Percentiles rank a stretch among this genome's conserved stretches.
Conservation (phyloP, 2,113 vertebrate species). For the Lucifuga dentata region DNA sequence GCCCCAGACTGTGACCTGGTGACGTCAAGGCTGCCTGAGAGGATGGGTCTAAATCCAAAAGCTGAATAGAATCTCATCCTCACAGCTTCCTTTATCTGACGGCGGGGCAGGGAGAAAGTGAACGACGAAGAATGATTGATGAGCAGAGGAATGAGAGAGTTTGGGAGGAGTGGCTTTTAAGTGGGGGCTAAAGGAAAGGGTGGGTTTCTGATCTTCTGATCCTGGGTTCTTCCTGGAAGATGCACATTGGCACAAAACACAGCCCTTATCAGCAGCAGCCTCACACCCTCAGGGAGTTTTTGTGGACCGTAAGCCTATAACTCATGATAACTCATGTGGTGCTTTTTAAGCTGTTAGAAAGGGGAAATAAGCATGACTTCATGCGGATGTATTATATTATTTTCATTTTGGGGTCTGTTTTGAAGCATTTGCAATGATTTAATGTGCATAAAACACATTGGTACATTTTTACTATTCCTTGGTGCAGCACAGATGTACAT, state of each 20-base stretch:
- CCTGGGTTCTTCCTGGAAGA: conserved; percentile 45
- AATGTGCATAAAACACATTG: too few species aligned
- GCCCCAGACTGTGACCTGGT: conserved; percentile 8
- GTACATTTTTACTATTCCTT: too few species aligned
- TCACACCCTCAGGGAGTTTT: conserved; percentile 6
- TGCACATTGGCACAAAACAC: conserved; percentile 60
- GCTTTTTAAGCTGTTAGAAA: neutral
- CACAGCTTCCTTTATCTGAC: conserved; percentile 56
- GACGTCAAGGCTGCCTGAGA: conserved; percentile 11
- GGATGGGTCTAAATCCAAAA: conserved; percentile 3
- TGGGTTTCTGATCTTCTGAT: conserved; percentile 59
- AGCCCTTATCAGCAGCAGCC: conserved; percentile 18
- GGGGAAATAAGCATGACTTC: neutral
- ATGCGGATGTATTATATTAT: too few species aligned
- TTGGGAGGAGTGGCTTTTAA: conserved; percentile 21
- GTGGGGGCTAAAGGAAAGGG: conserved; percentile 35
- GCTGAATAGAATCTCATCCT: conserved; percentile 32
- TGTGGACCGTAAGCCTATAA: conserved; percentile 6
- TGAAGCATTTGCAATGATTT: too few species aligned
- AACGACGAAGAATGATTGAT: conserved; percentile 38
- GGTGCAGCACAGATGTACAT: too few species aligned
- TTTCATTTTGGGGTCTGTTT: too few species aligned
- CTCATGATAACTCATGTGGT: neutral
- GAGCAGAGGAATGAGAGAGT: conserved; percentile 38
- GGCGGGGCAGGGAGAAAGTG: conserved; percentile 54